Conservation (phyloP, 2,113 vertebrate genomes). For the Dendrocopos noguchii region DNA sequence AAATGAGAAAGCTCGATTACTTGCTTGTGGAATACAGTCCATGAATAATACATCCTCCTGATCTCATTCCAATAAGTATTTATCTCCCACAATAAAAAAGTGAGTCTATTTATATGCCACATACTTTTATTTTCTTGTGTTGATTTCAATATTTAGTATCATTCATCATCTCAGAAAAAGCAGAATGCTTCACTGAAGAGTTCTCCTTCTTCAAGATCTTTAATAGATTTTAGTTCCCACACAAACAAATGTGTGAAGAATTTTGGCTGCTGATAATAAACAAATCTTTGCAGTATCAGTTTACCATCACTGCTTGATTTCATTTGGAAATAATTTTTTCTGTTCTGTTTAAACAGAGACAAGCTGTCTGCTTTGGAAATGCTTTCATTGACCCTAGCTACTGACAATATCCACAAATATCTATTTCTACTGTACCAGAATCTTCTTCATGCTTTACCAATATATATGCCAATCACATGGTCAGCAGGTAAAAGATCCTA, state of each 20-base stretch:
- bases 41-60: neutral
- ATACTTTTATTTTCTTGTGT: neutral
- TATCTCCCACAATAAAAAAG: neutral
- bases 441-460: neutral
- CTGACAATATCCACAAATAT: neutral
- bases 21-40: neutral
- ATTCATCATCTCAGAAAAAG: neutral
- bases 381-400: neutral
- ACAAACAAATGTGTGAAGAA: neutral
- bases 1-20: neutral
- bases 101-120: neutral
- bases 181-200: neutral
- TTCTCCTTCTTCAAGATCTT: neutral
- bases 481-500: neutral
- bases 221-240: neutral
- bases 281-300: neutral
- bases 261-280: neutral
- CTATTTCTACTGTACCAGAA: neutral
- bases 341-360: neutral
- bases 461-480: neutral
- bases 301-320: neutral
- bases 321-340: neutral
- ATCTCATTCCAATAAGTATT: neutral
- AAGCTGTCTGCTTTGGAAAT: constrained; percentile 17
- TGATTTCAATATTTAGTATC: neutral